phyloP scores from a whole-genome alignment of 2,113 vertebrate species.

The Nothoprocta perdicaria region DNA sequence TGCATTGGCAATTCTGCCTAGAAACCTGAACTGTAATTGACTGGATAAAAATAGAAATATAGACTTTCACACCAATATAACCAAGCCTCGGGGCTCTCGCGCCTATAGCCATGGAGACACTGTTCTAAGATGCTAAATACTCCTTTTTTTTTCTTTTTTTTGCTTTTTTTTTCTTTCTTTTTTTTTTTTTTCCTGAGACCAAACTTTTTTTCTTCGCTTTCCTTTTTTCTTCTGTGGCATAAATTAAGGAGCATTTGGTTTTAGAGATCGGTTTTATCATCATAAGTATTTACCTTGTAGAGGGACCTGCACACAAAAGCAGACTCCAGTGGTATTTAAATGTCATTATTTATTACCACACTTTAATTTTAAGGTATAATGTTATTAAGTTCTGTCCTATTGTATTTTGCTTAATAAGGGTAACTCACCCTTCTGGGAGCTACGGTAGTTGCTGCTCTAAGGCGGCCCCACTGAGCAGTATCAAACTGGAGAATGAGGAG shows the following conservation, averaged over 20 bases:
- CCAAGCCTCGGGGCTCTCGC: neutral
- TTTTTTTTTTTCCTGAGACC: neutral
- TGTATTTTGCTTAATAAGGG: neutral
- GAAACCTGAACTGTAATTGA: neutral
- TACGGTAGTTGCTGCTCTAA: neutral
- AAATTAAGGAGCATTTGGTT: neutral
- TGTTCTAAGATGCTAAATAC: slow-evolving; percentile 18
- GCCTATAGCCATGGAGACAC: neutral
- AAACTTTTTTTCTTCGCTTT: neutral
- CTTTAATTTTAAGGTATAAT: neutral
- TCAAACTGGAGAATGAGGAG: neutral
- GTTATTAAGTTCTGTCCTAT: neutral
- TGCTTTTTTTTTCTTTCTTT: slow-evolving; percentile 26
- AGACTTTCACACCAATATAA: neutral
- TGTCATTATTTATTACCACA: neutral
- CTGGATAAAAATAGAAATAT: neutral
- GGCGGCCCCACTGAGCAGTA: neutral
- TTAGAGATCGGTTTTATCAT: neutral
- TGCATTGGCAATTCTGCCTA: neutral
- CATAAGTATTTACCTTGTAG: neutral
- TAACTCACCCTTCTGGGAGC: neutral
- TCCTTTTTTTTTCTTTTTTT: slow-evolving; percentile 10
- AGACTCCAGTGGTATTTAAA: neutral
- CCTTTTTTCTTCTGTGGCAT: neutral
- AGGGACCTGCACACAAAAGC: neutral